Percentiles rank a stretch among this genome's conserved stretches.
These are phyloP conservation scores for Metellina segmentata DNA, from an alignment of 2,888 invertebrate genomes.

Conservation along the genomic window DNA sequence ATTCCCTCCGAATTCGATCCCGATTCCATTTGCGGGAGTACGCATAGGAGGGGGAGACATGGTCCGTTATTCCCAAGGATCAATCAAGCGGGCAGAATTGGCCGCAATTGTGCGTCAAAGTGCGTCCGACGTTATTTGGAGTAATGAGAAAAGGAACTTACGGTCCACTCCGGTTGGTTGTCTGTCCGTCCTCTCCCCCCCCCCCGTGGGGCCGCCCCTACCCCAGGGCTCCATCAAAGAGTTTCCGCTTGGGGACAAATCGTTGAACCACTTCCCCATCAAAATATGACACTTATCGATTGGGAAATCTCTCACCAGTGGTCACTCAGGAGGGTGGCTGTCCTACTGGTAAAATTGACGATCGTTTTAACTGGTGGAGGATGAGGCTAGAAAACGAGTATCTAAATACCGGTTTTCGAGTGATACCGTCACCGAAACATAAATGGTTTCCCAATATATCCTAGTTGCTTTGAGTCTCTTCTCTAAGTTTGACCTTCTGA, in stretches of 20 bases:
- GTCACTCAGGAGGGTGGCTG: constrained; percentile 8
- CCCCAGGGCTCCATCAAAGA: constrained; percentile 60
- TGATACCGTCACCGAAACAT: too few species aligned
- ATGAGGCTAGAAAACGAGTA: neutral
- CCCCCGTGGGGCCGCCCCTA: constrained; percentile 5
- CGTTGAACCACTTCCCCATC: constrained; percentile 64
- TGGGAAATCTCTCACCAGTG: neutral
- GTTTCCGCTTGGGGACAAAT: constrained; percentile 68
- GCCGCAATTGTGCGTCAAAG: constrained; percentile 74
- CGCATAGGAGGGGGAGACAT: constrained; percentile 24
- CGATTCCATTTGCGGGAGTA: constrained; percentile 66
- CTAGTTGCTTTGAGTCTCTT: too few species aligned
- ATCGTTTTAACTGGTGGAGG: neutral
- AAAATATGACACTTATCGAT: constrained; percentile 74
- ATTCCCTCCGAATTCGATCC: constrained; percentile 62
- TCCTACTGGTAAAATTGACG: neutral
- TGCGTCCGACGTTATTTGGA: constrained; percentile 69
- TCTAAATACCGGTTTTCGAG: too few species aligned
- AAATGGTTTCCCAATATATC: too few species aligned
- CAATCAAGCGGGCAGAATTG: constrained; percentile 72
- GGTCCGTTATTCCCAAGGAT: constrained; percentile 43
- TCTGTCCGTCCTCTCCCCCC: constrained; percentile 7
- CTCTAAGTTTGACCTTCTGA: too few species aligned
- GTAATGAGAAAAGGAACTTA: constrained; percentile 75
- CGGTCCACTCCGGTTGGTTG: constrained; percentile 23